Percentiles rank a stretch among this genome's conserved stretches.
Evolutionary conservation across 2,888 invertebrate genomes (phyloP).

Genomic region (Heliconius hortense): DNA sequence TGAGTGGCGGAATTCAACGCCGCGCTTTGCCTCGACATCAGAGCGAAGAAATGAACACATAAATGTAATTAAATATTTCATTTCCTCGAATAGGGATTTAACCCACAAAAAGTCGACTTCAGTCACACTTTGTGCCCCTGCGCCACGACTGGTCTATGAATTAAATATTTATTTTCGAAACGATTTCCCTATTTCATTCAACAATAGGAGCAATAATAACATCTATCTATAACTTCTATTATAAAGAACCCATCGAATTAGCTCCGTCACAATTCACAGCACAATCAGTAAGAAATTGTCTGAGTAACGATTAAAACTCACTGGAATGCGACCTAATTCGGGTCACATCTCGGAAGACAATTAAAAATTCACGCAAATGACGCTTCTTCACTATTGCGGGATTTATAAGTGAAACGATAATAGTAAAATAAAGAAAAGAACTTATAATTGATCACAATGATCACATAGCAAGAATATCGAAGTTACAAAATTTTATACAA

Average conservation of each 20-base stretch:
- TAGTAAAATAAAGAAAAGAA: too few species aligned
- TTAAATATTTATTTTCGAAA: too few species aligned
- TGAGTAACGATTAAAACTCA: constrained; percentile 38
- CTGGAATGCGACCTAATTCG: constrained; percentile 57
- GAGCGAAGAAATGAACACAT: too few species aligned
- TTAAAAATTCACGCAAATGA: constrained; percentile 60
- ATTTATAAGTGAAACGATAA: not conserved
- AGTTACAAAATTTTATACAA: not conserved
- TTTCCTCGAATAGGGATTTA: accelerated
- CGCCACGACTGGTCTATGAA: too few species aligned
- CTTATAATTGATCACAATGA: not conserved
- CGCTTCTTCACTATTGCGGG: constrained; percentile 42
- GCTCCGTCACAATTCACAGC: constrained; percentile 16
- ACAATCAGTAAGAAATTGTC: constrained; percentile 29
- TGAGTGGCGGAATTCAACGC: too few species aligned
- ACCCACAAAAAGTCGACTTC: too few species aligned
- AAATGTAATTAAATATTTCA: too few species aligned
- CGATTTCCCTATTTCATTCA: not conserved
- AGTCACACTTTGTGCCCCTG: too few species aligned
- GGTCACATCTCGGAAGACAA: constrained; percentile 61
- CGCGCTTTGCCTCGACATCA: too few species aligned
- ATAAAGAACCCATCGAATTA: constrained; percentile 4
- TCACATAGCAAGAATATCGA: not conserved
- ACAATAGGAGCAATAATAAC: not conserved
- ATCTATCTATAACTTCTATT: not conserved